Base-by-base conservation (phyloP, 1,140 invertebrate species). In the Euura lappo region DNA sequence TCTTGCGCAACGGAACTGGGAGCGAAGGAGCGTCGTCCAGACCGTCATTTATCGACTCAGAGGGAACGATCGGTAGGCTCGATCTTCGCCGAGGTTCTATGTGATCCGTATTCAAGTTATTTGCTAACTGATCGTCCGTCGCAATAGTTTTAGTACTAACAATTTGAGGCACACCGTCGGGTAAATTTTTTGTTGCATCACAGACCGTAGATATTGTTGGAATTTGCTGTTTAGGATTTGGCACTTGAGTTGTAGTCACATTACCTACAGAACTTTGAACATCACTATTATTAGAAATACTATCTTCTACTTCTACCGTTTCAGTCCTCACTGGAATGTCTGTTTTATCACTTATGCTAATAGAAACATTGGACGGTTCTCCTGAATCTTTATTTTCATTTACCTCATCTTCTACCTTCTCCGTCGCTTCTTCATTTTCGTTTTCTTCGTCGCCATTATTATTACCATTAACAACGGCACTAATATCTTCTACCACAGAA, bases 121-220 rank as follows among this genome's bases (percentile, higher is more conserved):
- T 80, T 71, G 70, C 65, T 72, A 80, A 72, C 44, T 81, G 75
- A 82, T 83, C 84, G 71, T 85, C 81, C 73, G 74, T 83, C 71
- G 76, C 79, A 78, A 83, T 77, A 76, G 79, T 81, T 80, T 85
- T 86, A 82, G 80, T 79, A 83, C 77, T 86, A 87, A 85, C 81
- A 79, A 80, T 87, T 85, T 88, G 80, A 87, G 86, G 85, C 83
- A 88, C 84, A 85, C 79, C 83, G 74, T 86, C 85, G 81, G 81
- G 77, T 80, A 85, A 83, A 83, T 75, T 86, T 84, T 89, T 85
- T 85, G 85, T 88, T 82, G 88, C 89, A 90, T 93, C 92, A 89
- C 92, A 93, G 82, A 93, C 92, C 79, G 92, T 92, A 75, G 92
- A 92, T 88, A 93, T 93, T 77, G 92, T 92, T 82, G 91, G 90